phyloP scores from a whole-genome alignment of 2,797 vertebrate genomes.

The Podarcis lilfordi region DNA sequence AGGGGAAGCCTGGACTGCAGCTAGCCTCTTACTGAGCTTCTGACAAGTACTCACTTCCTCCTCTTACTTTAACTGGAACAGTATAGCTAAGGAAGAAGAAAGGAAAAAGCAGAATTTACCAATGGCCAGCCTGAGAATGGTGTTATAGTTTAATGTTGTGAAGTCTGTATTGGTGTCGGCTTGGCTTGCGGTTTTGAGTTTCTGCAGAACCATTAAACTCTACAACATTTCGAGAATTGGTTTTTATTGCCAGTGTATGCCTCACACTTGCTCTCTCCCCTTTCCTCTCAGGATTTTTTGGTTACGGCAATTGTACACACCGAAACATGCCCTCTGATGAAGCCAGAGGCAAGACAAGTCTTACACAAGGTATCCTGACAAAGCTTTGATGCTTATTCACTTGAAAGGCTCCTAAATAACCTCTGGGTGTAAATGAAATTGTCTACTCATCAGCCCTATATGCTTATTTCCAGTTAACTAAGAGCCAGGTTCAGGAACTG shows the following conservation, averaged over 20 bases:
- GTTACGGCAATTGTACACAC: neutral
- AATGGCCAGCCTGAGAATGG: neutral
- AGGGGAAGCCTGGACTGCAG: accelerated
- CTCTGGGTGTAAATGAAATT: slow-evolving; percentile 8
- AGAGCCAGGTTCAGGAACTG: neutral
- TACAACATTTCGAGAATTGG: neutral
- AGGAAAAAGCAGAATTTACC: neutral
- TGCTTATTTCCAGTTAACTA: neutral
- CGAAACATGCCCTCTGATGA: slow-evolving; percentile 20
- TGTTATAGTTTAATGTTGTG: slow-evolving; percentile 1
- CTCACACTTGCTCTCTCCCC: neutral
- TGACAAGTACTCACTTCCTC: neutral
- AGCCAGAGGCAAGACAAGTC: neutral
- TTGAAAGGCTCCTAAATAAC: slow-evolving; percentile 10
- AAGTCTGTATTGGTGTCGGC: neutral
- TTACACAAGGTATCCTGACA: neutral
- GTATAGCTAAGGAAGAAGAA: neutral
- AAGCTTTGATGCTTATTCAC: neutral
- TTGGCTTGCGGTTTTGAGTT: neutral
- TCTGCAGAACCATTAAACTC: neutral
- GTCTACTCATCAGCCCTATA: neutral
- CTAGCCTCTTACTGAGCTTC: neutral
- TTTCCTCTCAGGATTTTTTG: neutral
- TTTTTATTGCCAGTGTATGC: neutral
- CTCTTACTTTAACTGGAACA: neutral